Base-by-base conservation (phyloP, 2,888 invertebrate genomes). In the Tipula confusa region DNA sequence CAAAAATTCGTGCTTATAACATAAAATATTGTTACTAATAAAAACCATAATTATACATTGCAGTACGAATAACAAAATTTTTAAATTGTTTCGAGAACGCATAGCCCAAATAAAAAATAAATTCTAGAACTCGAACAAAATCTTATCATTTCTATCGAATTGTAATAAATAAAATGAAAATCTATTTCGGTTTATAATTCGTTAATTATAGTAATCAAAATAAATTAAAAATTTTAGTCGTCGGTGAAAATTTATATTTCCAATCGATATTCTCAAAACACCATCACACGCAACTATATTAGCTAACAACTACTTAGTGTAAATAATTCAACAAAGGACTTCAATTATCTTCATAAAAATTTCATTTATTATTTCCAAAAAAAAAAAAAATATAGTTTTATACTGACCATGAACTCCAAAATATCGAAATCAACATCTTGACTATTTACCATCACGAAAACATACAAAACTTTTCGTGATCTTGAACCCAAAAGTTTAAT, bases 271-370 rank as follows among this genome's bases (percentile, higher is more conserved):
- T 9, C 18, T 64, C 24, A 64, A 64, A 64, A 64, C 24, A 64
- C 18, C 24, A 24, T 64, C 64, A 64, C 64, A 64, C 64, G 64
- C 64, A 64, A 64, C 64, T 64, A n/a, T n/a, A n/a, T n/a, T n/a
- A n/a, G n/a, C n/a, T n/a, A n/a, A n/a, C n/a, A n/a, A n/a, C n/a
- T n/a, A n/a, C n/a, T n/a, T n/a, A n/a, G n/a, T n/a, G n/a, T n/a
- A n/a, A n/a, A n/a, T n/a, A 64, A 24, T 24, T 64, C 64, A 64
- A 64, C 64, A 64, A 64, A 24, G 64, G 64, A 64, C 18, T 64
- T 64, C 64, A 64, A 64, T 64, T 64, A 64, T 64, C 64, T 64
- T 64, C 64, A 64, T 64, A 24, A 24, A 64, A 64, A 64, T 64
- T 64, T 64, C 24, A 64, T 64, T 24, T 64, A 24, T 24, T 43